Evolutionary conservation across 2,113 vertebrate species (phyloP).

Genomic region (Albula glossodonta): DNA sequence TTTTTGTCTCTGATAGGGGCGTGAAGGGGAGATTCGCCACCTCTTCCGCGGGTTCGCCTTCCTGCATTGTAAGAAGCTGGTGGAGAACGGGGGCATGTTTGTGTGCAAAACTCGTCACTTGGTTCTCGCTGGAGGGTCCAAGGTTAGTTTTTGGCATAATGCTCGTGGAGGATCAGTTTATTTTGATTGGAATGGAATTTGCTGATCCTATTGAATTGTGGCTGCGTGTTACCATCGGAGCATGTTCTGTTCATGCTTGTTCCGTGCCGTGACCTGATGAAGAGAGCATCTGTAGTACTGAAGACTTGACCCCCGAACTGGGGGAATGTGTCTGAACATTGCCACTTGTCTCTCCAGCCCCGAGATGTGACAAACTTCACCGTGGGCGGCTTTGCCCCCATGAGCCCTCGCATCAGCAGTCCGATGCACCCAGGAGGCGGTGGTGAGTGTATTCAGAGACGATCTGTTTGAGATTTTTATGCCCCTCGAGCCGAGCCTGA

Average conservation of each 20-base stretch:
- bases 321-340: not conserved
- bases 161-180: not conserved
- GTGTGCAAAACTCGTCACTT: conserved; percentile 90
- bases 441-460: conserved; percentile 50
- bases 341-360: conserved; percentile 67
- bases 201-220: not conserved
- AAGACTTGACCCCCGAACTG: too few species aligned
- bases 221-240: too few species aligned
- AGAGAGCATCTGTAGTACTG: not conserved
- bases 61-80: conserved; percentile 95
- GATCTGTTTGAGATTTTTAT: too few species aligned
- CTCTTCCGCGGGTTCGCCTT: conserved; percentile 88
- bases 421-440: conserved; percentile 90
- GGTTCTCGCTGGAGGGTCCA: conserved; percentile 87
- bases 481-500: too few species aligned
- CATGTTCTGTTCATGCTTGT: too few species aligned
- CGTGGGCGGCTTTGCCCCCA: conserved; percentile 84
- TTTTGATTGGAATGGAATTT: not conserved
- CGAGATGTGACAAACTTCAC: conserved; percentile 92
- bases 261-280: too few species aligned
- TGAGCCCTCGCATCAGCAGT: conserved; percentile 95
- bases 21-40: conserved; percentile 90
- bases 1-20: conserved; percentile 67
- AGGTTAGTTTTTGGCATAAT: conserved; percentile 65
- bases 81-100: conserved; percentile 95